These are phyloP conservation scores for Dusona sp. DNA, from an alignment of 2,888 invertebrate genomes.

Conservation along the genomic window DNA sequence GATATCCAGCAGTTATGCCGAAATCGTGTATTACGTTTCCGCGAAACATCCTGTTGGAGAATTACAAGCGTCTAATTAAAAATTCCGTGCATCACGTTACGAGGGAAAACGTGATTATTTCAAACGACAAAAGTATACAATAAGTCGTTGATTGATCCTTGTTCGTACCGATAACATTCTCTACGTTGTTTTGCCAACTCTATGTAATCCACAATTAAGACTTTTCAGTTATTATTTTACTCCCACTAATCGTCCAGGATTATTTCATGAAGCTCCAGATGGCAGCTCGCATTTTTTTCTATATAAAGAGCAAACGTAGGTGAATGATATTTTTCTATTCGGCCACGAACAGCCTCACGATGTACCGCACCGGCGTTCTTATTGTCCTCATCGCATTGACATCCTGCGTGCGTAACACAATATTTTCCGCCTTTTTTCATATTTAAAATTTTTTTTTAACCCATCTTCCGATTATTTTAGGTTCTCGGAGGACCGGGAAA, in stretches of 20 bases:
- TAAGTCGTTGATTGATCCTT: not conserved
- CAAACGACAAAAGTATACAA: constrained; percentile 25
- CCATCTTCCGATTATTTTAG: not conserved
- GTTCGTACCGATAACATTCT: constrained; percentile 1
- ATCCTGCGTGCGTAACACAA: constrained; percentile 8
- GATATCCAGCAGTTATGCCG: constrained; percentile 29
- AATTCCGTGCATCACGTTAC: not conserved
- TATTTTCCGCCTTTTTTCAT: not conserved
- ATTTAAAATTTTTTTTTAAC: not conserved
- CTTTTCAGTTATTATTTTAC: constrained; percentile 42
- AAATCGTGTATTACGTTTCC: constrained; percentile 21
- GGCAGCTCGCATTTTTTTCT: not conserved
- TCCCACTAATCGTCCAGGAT: constrained; percentile 12
- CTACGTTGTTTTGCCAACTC: not conserved
- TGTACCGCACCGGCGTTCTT: constrained; percentile 24
- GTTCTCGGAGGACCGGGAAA: not conserved
- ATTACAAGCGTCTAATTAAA: constrained; percentile 23
- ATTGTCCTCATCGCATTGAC: constrained; percentile 31
- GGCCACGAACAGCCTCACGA: constrained; percentile 6
- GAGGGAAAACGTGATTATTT: constrained; percentile 36
- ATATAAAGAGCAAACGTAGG: constrained; percentile 42
- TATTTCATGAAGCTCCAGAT: not conserved
- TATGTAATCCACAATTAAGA: constrained; percentile 20
- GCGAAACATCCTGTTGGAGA: constrained; percentile 42
- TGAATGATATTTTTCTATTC: not conserved